Evolutionary conservation across 23 tunicate genomes (phyloP), one percentile per base, ranked within the genome.

Genomic region (Ciona savignyi): DNA sequence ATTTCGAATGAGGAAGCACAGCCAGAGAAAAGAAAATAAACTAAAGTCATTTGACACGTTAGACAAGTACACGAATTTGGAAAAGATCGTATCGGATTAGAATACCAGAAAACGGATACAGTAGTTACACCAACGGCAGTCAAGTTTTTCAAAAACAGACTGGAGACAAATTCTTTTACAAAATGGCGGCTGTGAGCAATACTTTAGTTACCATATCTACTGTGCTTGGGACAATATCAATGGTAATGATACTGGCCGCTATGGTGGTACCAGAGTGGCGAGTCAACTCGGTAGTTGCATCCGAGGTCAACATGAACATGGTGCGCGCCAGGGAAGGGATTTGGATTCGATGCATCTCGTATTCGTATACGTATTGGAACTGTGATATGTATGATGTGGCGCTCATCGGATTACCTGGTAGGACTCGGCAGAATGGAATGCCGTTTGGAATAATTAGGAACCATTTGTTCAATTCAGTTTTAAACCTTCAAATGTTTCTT

Each of bases 311-410:
- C 64, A 64, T 84, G 70, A 48, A 32, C 22, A 68, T 35, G 30
- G 27, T 84, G 35, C 22, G 34, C 11, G 34, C 75, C 31, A 61
- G 26, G 9, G 89, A 84, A 34, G 89, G 89, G 2, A 49, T 84
- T 29, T 84, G 89, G 89, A 21, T 77, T 0, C 70, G 89, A 23
- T 84, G 89, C 65, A 70, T 75, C n/a, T 56, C 77, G 19, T 67
- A 51, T 26, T n/a, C 22, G 3, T 35, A 77, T 27, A 51, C 69
- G 62, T 77, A 77, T 34, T 84, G 51, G 56, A 72, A 60, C 21
- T 84, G 89, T 49, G 89, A 74, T 32, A 70, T 1, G 11, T 85
- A 78, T 33, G 83, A 85, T 21, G 56, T 68, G 23, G 73, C 81
- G n/a, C 33, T 82, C 22, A 78, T 66, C 30, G 80, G 87, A 24